Percentiles rank a stretch among this genome's conserved stretches.
Evolutionary conservation across 2,797 vertebrate genomes (phyloP).

Genomic region (Euphonia xanthogaster): DNA sequence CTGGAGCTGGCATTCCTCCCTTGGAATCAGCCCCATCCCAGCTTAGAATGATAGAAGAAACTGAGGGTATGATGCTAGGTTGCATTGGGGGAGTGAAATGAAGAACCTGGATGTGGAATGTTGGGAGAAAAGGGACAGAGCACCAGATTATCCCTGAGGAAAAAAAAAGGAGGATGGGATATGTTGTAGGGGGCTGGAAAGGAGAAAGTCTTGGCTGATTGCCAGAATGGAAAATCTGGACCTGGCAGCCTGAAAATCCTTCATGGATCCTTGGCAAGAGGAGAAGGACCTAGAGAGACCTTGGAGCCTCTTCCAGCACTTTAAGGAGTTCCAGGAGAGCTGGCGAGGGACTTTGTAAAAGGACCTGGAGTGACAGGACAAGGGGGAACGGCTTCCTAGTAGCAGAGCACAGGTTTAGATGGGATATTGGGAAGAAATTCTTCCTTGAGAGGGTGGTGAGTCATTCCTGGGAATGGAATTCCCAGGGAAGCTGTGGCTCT

Average conservation of each 20-base stretch:
- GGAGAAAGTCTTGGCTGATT: neutral
- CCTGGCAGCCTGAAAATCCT: neutral
- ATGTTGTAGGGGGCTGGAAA: neutral
- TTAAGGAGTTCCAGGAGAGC: neutral
- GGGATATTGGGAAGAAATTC: neutral
- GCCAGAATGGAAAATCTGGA: neutral
- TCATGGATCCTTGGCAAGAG: neutral
- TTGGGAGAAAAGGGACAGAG: neutral
- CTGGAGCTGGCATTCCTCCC: neutral
- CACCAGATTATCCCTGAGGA: neutral
- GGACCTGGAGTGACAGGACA: neutral
- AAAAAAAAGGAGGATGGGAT: neutral
- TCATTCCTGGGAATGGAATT: neutral
- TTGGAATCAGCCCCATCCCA: neutral
- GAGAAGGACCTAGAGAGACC: neutral
- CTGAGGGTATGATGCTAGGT: rapidly evolving
- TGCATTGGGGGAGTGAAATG: neutral
- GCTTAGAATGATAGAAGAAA: neutral
- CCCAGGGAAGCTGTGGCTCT: neutral
- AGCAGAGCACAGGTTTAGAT: neutral
- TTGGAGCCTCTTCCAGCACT: neutral
- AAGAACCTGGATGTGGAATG: neutral
- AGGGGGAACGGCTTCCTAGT: neutral
- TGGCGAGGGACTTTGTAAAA: neutral
- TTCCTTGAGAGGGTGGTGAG: neutral